Percentiles rank a stretch among this genome's conserved stretches.
Conservation (phyloP, 2,797 vertebrate species). For the Enteromius treurensis region DNA sequence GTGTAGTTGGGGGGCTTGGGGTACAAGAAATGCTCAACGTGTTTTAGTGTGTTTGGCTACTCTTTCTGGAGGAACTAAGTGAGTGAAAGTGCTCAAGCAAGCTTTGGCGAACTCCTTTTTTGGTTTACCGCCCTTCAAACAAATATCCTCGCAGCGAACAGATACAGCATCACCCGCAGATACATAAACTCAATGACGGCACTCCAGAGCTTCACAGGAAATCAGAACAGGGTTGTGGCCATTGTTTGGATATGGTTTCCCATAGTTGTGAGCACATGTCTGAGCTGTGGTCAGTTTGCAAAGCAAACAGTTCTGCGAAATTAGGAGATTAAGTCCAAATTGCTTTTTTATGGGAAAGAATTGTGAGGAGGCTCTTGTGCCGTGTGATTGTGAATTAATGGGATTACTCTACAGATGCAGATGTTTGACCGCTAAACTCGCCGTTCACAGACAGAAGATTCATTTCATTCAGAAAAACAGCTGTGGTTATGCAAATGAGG, state of each 20-base stretch:
- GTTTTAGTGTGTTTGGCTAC: constrained; percentile 3
- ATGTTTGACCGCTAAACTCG: constrained; percentile 15
- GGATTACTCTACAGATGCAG: constrained; percentile 27
- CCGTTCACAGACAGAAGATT: constrained; percentile 26
- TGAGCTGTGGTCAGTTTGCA: constrained; percentile 60
- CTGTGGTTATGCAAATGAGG: constrained; percentile 26
- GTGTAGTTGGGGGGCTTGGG: background rate
- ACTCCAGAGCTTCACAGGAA: constrained; percentile 63
- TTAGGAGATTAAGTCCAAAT: constrained; percentile 50
- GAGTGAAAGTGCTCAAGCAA: constrained; percentile 24
- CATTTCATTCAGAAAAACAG: constrained; percentile 32
- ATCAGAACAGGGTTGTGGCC: constrained; percentile 62
- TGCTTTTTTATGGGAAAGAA: constrained; percentile 53
- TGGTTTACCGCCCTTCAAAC: constrained; percentile 42
- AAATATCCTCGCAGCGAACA: constrained; percentile 12
- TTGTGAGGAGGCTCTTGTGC: constrained; percentile 40
- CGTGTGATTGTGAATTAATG: constrained; percentile 24
- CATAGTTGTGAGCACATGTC: constrained; percentile 69
- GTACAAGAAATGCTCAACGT: background rate
- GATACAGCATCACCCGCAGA: constrained; percentile 62
- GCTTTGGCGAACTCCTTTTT: constrained; percentile 19
- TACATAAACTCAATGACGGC: constrained; percentile 56
- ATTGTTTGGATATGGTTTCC: constrained; percentile 72
- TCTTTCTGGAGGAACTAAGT: background rate
- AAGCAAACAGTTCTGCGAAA: constrained; percentile 59